Evolutionary conservation across 1,140 invertebrate genomes (phyloP), one percentile per base, ranked within the genome.

Genomic region (Hylyphantes graminicola): DNA sequence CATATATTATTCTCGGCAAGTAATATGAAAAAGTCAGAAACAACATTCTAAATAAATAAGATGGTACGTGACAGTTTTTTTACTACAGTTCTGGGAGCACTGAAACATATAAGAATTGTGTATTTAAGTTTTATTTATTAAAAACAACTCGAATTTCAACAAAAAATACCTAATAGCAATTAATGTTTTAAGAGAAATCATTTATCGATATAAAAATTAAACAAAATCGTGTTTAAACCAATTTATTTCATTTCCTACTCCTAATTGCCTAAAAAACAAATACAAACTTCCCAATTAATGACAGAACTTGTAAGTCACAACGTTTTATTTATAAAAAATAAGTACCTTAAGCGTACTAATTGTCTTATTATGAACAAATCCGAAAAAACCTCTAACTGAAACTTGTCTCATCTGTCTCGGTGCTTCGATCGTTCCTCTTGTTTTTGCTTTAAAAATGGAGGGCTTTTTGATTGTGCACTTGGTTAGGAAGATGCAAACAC

Each of bases 331-430:
- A 13, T 76, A 10, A 15, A 70, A 65, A 59, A 74, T 17, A 70
- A 70, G 21, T 17, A 51, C 8, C 67, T 13, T n/a, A 53, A 76
- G 59, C 9, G 61, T 70, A 80, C 70, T 80, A 70, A 80, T 80
- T 80, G 77, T 80, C 77, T 70, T 80, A 70, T 70, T 80, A 80
- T 35, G 64, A 19, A 70, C 70, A 68, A 80, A 70, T n/a, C 54
- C 12, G 8, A 21, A 67, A 59, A 80, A 67, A 79, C 61, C 10
- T 35, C 9, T n/a, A 78, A 64, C 48, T 50, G 61, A 80, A 57
- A 10, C 67, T 61, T 51, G n/a, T 59, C 64, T 79, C 54, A 17
- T 11, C 15, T 79, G 12, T n/a, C 35, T 35, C 35, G 35, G 35
- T 35, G 35, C 35, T 35, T 35, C 35, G 35, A 35, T 35, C 35